A percentile compares a stretch with the other conserved stretches of the same genome.
Conservation (phyloP, 92 coral and sea anemone genomes). For the Epizoanthus rinbou region DNA sequence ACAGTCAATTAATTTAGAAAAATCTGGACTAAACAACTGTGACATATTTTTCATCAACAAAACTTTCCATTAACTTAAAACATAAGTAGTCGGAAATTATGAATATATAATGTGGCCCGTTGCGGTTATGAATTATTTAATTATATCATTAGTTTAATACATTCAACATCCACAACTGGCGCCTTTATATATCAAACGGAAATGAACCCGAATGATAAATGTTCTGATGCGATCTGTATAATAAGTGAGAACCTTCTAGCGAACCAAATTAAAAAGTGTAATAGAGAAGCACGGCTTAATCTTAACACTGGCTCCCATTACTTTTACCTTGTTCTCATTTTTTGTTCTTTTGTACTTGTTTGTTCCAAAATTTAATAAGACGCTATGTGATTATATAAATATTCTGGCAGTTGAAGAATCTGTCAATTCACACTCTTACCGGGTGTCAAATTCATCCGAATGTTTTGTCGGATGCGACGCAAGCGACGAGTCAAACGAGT, state of each 20-base stretch:
- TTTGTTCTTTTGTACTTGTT: too few relatives aligned
- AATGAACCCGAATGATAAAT: neutral
- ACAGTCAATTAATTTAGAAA: slow-evolving; percentile 33
- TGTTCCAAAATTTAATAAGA: too few relatives aligned
- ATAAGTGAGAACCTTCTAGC: neutral
- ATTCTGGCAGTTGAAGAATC: too few relatives aligned
- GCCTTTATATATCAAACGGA: slow-evolving; percentile 13
- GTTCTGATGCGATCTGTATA: neutral
- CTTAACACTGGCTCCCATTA: too few relatives aligned
- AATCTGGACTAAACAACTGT: slow-evolving; percentile 19
- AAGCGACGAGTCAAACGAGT: slow-evolving; percentile 64
- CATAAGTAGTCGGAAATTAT: neutral
- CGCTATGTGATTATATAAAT: too few relatives aligned
- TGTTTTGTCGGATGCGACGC: slow-evolving; percentile 71
- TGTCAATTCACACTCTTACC: slow-evolving; percentile 53
- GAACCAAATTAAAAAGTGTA: neutral
- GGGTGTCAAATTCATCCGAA: slow-evolving; percentile 77
- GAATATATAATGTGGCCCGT: neutral
- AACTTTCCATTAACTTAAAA: slow-evolving; percentile 29
- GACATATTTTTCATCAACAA: slow-evolving; percentile 24
- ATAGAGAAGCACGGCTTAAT: too few relatives aligned
- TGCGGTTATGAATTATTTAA: neutral
- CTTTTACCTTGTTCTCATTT: too few relatives aligned
- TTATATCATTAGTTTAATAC: slow-evolving; percentile 9
- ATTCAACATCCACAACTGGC: slow-evolving; percentile 10